Evolutionary conservation across 2,888 invertebrate genomes (phyloP), one percentile per base, ranked within the genome.

Genomic region (Aphidius colemani): DNA sequence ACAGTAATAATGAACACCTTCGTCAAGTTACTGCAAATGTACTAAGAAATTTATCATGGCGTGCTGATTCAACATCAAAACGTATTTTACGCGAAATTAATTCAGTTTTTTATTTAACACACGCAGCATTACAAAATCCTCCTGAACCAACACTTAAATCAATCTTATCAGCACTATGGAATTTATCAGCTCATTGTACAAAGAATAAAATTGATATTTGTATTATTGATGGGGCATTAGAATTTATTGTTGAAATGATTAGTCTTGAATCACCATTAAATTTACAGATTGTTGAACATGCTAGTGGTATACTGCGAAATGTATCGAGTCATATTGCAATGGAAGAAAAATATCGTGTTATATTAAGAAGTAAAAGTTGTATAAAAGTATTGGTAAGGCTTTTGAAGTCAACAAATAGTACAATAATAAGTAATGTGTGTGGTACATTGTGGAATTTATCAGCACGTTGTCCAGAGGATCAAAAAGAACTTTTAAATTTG

Each of bases 361-460:
- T 93, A 76, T 85, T 96, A 76, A 87, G 95, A 10, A 88, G 90
- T 81, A 90, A 92, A 81, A 90, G 91, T 82, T 94, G 94, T 78
- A 85, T 95, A 64, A 90, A 90, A 78, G 90, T 96, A 75, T 86
- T 97, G 63, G 85, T 97, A 74, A 91, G 93, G 75, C 96, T 96
- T 78, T 84, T 97, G 39, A 92, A 94, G 76, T 95, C 96, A 9
- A 92, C 95, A 7, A 95, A 95, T 81, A 85, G 96, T 69, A 95
- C 95, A 0, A 92, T 96, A 56, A 96, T 95, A 7, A 94, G 94
- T 79, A 97, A 97, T 82, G 95, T 96, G 0, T 96, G 96, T 78
- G 96, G 96, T n/a, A 95, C 95, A 0, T 84, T 97, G 57, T 96
- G 96, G 95, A 96, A 96, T 83, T 84, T 97, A 44, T 95, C 96